Conservation (phyloP, 2,888 invertebrate genomes). For the Scotopteryx bipunctaria region DNA sequence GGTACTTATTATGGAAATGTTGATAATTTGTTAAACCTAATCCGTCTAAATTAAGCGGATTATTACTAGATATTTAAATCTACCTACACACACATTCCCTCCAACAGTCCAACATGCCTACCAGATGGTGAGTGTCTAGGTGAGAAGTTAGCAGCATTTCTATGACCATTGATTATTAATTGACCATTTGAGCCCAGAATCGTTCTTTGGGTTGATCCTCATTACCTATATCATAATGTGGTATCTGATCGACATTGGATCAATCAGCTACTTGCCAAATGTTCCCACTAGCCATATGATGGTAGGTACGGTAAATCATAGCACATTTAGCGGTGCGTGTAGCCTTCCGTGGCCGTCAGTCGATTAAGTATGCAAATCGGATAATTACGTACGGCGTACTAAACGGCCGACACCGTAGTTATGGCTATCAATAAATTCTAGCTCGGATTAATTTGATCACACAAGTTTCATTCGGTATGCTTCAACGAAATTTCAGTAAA, state of each 20-base stretch:
- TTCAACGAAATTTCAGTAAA: no score
- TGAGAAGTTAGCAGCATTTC: no score
- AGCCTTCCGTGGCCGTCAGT: conserved; percentile 40
- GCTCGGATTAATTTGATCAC: conserved; percentile 25
- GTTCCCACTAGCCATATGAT: conserved; percentile 24
- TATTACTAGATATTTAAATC: no score
- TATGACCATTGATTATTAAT: no score
- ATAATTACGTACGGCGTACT: conserved; percentile 52
- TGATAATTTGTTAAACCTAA: no score
- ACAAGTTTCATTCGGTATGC: conserved; percentile 10
- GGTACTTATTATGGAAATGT: no score
- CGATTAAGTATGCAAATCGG: conserved; percentile 71
- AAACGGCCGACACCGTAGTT: conserved; percentile 46
- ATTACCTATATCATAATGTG: no score
- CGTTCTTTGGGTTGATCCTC: no score
- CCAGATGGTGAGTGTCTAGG: conserved; percentile 1
- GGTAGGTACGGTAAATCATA: conserved; percentile 65
- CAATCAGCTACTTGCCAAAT: neutral
- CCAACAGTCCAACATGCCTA: conserved; percentile 1
- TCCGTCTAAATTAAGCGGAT: no score
- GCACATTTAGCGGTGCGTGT: conserved; percentile 59
- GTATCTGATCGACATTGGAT: neutral
- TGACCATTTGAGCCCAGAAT: no score
- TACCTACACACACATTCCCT: no score
- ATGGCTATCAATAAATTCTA: conserved; percentile 24